Evolutionary conservation across 2,888 invertebrate species (phyloP).

Genomic region (Drosophila macrospina): DNA sequence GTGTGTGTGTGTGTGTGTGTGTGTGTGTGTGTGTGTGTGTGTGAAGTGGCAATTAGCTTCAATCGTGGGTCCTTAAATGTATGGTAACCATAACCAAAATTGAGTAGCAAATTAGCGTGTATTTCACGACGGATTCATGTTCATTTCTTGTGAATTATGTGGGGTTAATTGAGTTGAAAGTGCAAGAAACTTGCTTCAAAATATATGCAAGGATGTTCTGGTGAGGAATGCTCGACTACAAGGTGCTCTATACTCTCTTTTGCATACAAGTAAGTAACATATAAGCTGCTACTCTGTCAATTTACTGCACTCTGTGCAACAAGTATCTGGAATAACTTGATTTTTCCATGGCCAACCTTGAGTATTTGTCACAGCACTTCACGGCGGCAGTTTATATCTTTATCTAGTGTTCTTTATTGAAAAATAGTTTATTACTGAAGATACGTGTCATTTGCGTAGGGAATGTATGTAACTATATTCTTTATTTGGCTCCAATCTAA

Average conservation of each 20-base stretch:
- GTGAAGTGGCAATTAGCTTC: conserved; percentile 9
- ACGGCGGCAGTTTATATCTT: too few species aligned
- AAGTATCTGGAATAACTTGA: too few species aligned
- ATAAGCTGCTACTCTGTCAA: too few species aligned
- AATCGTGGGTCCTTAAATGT: not conserved
- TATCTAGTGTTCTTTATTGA: too few species aligned
- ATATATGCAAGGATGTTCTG: not conserved
- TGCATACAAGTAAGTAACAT: too few species aligned
- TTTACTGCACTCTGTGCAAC: too few species aligned
- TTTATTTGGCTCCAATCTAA: too few species aligned
- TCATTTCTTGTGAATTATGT: not conserved
- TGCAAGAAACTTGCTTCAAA: not conserved
- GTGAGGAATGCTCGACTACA: not conserved
- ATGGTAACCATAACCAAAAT: not conserved
- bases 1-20: not conserved
- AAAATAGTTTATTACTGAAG: too few species aligned
- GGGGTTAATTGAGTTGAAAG: not conserved
- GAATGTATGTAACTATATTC: too few species aligned
- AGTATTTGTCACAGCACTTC: too few species aligned
- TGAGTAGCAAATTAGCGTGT: conserved; percentile 1
- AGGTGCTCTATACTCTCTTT: not conserved
- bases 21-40: not conserved
- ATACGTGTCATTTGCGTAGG: too few species aligned
- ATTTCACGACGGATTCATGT: not conserved
- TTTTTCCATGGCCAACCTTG: too few species aligned